Evolutionary conservation across 1,140 invertebrate species (phyloP), one percentile per base, ranked within the genome.

Genomic region (Penaeus vannamei): DNA sequence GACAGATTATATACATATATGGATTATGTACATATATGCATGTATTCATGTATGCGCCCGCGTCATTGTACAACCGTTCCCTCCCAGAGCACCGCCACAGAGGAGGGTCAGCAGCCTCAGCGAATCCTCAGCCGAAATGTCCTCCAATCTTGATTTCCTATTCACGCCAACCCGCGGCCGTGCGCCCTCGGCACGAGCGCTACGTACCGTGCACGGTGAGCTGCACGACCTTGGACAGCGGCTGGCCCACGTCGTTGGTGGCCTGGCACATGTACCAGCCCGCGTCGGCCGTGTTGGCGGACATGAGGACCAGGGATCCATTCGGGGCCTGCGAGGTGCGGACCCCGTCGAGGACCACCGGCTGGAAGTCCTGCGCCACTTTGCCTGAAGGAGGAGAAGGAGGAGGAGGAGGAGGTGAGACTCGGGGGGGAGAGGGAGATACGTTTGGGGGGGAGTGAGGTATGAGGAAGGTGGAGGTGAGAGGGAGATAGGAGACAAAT

Each of bases 251-350:
- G 20, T 92, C 92, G 89, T 94, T 94, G 77, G 92, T 92, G 1
- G 93, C 93, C 80, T 94, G 93, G 91, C 94, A 94, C 64, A 94
- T 90, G 90, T 94, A 94, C 85, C 93, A 92, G 1, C 94, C 93
- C 87, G 92, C 92, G 87, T 94, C 93, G 19, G 66, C 83, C 81
- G 92, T 92, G 42, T 59, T 32, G 14, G 92, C 92, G 14, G 92
- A 72, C 22, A 86, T 87, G 61, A 94, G 93, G 22, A 92, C 66
- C 61, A 94, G 90, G 1, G 92, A 93, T 0, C 93, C 93, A 90
- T 93, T 76, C 42, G 72, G 72, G 23, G 72, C 72, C 42, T 76
- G 72, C 3, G 72, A 76, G 1, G 72, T 36, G 7, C 72, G 5
- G 17, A 76, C 42, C 2, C 72, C 72, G 42, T 76, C 72, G 19